Evolutionary conservation across 1,140 invertebrate species (phyloP).

Genomic region (Nephotettix cincticeps): DNA sequence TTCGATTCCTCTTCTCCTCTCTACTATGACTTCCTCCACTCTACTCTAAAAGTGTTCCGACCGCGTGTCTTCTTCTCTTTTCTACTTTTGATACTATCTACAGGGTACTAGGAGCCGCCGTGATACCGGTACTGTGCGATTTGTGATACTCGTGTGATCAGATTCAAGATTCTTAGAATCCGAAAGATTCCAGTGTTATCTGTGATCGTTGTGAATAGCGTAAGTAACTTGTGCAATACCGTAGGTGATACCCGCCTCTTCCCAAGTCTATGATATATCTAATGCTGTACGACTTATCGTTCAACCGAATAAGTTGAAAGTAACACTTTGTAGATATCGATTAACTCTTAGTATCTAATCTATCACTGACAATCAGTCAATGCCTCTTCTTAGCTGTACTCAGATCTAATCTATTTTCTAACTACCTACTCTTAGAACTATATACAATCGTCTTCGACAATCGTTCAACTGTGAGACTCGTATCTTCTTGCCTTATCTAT

Average conservation of each 20-base stretch:
- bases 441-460: neutral
- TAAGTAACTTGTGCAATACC: neutral
- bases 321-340: neutral
- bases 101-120: neutral
- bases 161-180: neutral
- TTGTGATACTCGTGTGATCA: neutral
- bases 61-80: neutral
- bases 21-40: neutral
- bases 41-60: neutral
- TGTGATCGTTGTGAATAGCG: neutral
- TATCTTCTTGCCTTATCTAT: constrained; percentile 1
- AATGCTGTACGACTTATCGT: neutral
- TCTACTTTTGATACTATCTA: constrained; percentile 22
- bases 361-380: constrained; percentile 25
- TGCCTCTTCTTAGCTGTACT: constrained; percentile 18
- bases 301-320: constrained; percentile 1
- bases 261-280: neutral
- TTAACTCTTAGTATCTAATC: constrained; percentile 23
- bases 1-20: neutral
- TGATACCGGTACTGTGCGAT: neutral
- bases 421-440: constrained; percentile 3
- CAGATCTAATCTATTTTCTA: constrained; percentile 24
- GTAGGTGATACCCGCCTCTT: neutral
- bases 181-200: neutral
- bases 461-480: neutral